These are phyloP conservation scores for Arnoldichthys spilopterus DNA, from an alignment of 2,797 vertebrate species.

Conservation along the genomic window DNA sequence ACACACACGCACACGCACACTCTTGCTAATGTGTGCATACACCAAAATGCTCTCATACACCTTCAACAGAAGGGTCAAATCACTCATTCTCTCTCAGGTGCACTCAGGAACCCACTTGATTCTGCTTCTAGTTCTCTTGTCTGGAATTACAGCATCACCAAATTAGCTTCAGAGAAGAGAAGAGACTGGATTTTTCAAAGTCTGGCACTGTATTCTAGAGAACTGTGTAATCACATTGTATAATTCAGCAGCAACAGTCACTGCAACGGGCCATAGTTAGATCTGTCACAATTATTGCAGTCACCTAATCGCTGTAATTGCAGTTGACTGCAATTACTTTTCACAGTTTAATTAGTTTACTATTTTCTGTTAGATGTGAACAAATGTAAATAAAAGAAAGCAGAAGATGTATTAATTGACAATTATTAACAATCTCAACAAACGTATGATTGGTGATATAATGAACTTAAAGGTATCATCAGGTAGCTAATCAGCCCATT, in stretches of 20 bases:
- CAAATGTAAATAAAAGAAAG: too few relatives aligned
- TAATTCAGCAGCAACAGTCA: neutral
- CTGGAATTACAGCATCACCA: neutral
- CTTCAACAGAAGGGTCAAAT: constrained; percentile 23
- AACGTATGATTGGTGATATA: too few relatives aligned
- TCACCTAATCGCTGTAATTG: too few relatives aligned
- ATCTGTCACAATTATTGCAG: neutral
- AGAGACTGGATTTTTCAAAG: neutral
- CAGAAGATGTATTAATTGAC: too few relatives aligned
- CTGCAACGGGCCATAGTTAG: neutral
- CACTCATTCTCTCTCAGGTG: neutral
- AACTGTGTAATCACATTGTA: neutral
- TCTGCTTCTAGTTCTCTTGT: neutral
- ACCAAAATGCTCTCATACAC: constrained; percentile 9
- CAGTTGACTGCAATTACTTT: too few relatives aligned
- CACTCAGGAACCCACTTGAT: neutral
- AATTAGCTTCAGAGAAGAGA: neutral
- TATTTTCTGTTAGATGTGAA: too few relatives aligned
- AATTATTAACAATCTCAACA: too few relatives aligned
- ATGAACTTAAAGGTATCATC: too few relatives aligned
- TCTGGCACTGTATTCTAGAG: constrained; percentile 6
- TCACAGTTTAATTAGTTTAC: too few relatives aligned
- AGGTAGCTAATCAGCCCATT: too few relatives aligned
- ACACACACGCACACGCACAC: constrained; percentile 20
- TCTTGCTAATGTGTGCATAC: constrained; percentile 21